phyloP scores from a whole-genome alignment of 2,888 invertebrate species.

The Platycheirus rosarum region DNA sequence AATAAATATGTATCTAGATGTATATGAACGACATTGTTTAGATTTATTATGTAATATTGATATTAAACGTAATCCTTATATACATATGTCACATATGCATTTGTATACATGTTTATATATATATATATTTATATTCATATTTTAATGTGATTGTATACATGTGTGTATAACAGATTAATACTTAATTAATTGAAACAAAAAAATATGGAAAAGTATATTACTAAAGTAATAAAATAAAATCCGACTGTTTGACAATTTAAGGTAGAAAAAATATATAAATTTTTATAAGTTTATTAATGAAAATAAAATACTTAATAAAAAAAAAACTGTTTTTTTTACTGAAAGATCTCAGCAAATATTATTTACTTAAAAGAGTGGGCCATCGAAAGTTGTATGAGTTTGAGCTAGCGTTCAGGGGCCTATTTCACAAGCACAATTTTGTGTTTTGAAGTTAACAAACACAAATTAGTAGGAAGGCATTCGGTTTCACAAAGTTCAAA shows the following conservation, averaged over 20 bases:
- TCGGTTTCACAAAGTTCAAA: too few relatives aligned
- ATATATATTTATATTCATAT: slow-evolving; percentile 30
- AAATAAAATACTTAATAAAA: slow-evolving; percentile 69
- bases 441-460: too few relatives aligned
- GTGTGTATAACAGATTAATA: slow-evolving; percentile 10
- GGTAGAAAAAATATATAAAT: slow-evolving; percentile 71
- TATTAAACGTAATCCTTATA: slow-evolving; percentile 28
- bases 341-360: too few relatives aligned
- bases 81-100: slow-evolving; percentile 10
- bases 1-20: slow-evolving; percentile 29
- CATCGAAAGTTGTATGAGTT: too few relatives aligned
- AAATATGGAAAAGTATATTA: slow-evolving; percentile 31
- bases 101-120: slow-evolving; percentile 34
- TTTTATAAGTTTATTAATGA: slow-evolving; percentile 71
- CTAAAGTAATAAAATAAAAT: slow-evolving; percentile 58
- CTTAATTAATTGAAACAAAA: slow-evolving; percentile 2
- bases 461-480: too few relatives aligned
- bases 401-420: too few relatives aligned
- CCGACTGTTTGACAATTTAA: slow-evolving; percentile 72
- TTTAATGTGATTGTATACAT: slow-evolving; percentile 45
- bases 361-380: too few relatives aligned
- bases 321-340: slow-evolving; percentile 22
- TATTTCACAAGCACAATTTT: too few relatives aligned
- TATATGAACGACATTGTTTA: slow-evolving; percentile 35
- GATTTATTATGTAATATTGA: slow-evolving; percentile 43